A percentile compares a stretch with the other conserved stretches of the same genome.
Evolutionary conservation across 2,113 vertebrate species (phyloP).

Genomic region (Alexandromys fortis): DNA sequence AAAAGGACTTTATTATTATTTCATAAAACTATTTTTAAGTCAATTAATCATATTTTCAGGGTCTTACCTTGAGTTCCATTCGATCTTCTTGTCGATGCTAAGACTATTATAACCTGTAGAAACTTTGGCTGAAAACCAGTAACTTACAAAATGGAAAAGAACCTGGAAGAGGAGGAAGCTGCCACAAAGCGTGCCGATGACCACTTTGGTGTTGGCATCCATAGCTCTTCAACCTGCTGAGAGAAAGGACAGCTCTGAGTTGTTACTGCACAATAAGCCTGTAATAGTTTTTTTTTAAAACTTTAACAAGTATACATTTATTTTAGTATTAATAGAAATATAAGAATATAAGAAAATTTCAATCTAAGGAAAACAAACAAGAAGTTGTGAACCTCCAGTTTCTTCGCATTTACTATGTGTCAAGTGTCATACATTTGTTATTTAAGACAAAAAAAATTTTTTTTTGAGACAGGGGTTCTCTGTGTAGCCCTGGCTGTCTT

Average conservation of each 20-base stretch:
- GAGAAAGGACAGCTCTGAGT: slow-evolving; percentile 57
- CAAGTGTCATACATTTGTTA: not conserved
- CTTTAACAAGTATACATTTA: not conserved
- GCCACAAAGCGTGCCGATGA: slow-evolving; percentile 86
- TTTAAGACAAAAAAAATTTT: not conserved
- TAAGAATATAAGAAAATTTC: not conserved
- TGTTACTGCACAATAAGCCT: not conserved
- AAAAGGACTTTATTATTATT: not conserved
- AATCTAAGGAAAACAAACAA: not conserved
- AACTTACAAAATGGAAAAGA: slow-evolving; percentile 94
- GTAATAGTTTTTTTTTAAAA: not conserved
- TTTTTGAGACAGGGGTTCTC: too few relatives aligned
- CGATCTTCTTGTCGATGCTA: slow-evolving; percentile 94
- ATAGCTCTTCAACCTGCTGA: slow-evolving; percentile 89
- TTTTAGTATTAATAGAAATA: slow-evolving; percentile 4
- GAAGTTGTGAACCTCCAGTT: not conserved
- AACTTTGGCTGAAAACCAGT: slow-evolving; percentile 90
- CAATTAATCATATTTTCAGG: not conserved
- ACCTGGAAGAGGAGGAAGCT: slow-evolving; percentile 95
- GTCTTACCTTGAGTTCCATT: slow-evolving; percentile 98
- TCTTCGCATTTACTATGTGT: not conserved
- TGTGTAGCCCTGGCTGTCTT: too few relatives aligned
- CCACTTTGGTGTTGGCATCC: slow-evolving; percentile 90
- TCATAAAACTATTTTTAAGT: not conserved
- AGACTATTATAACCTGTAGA: slow-evolving; percentile 91